Evolutionary conservation across 2,797 vertebrate species (phyloP).

Genomic region (Erithacus rubecula): DNA sequence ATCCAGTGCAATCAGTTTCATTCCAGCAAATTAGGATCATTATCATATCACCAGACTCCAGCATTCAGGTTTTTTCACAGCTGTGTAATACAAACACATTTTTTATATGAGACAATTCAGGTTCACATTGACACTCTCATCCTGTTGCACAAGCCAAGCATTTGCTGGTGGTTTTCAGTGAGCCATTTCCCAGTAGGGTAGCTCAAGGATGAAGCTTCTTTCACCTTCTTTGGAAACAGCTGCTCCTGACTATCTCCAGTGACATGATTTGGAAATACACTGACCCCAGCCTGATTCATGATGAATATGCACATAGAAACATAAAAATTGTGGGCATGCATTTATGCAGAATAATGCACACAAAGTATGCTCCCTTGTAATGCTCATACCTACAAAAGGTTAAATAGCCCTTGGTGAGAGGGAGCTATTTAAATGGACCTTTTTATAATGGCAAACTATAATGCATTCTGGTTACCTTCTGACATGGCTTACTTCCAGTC

Average conservation of each 20-base stretch:
- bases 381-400: constrained; percentile 51
- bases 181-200: neutral
- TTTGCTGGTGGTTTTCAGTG: neutral
- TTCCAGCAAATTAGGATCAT: neutral
- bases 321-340: neutral
- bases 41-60: rapidly evolving
- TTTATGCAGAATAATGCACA: constrained; percentile 15
- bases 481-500: constrained; percentile 50
- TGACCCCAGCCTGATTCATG: neutral
- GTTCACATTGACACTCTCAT: neutral
- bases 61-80: neutral
- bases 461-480: constrained; percentile 36
- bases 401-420: constrained; percentile 38
- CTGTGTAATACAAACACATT: neutral
- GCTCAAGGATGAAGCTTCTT: constrained; percentile 48
- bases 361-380: constrained; percentile 22
- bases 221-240: constrained; percentile 14
- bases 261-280: neutral
- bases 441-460: constrained; percentile 53
- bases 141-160: neutral
- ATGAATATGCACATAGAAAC: constrained; percentile 16
- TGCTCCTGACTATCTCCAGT: neutral
- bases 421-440: constrained; percentile 30
- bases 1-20: neutral
- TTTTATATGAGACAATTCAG: neutral